A percentile compares a stretch with the other conserved stretches of the same genome.
Conservation (phyloP, 2,113 vertebrate genomes). For the Triplophysa tibetana region DNA sequence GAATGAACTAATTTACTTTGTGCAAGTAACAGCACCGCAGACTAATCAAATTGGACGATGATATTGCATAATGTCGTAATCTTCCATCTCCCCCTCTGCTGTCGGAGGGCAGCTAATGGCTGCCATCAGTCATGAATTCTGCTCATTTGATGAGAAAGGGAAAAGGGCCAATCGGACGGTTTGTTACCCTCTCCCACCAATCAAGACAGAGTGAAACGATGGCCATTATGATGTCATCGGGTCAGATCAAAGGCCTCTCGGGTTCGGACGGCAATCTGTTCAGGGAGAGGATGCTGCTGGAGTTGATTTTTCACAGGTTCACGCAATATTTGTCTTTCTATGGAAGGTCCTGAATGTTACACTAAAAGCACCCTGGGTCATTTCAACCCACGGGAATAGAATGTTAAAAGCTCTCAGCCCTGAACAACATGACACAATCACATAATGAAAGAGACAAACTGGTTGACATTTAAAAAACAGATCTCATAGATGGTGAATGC, state of each 20-base stretch:
- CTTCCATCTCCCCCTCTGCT: conserved; percentile 10
- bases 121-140: conserved; percentile 33
- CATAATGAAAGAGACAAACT: background rate
- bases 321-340: background rate
- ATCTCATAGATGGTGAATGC: background rate
- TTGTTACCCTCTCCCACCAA: conserved; percentile 31
- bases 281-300: too few relatives aligned
- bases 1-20: conserved; percentile 33
- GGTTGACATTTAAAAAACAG: conserved; percentile 23
- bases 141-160: conserved; percentile 36
- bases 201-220: conserved; percentile 4
- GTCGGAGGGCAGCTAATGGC: conserved; percentile 17
- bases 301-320: too few relatives aligned
- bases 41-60: conserved; percentile 40
- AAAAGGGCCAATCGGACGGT: conserved; percentile 12
- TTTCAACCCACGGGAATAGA: background rate
- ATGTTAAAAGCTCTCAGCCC: conserved; percentile 21
- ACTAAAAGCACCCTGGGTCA: conserved; percentile 2
- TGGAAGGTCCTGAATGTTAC: background rate
- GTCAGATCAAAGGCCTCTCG: background rate
- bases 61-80: conserved; percentile 39
- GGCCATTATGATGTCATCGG: conserved; percentile 26
- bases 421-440: conserved; percentile 15
- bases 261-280: background rate
- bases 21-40: conserved; percentile 23